These are phyloP conservation scores for Tetrapedia diversipes DNA, from an alignment of 2,888 invertebrate species.

Conservation along the genomic window DNA sequence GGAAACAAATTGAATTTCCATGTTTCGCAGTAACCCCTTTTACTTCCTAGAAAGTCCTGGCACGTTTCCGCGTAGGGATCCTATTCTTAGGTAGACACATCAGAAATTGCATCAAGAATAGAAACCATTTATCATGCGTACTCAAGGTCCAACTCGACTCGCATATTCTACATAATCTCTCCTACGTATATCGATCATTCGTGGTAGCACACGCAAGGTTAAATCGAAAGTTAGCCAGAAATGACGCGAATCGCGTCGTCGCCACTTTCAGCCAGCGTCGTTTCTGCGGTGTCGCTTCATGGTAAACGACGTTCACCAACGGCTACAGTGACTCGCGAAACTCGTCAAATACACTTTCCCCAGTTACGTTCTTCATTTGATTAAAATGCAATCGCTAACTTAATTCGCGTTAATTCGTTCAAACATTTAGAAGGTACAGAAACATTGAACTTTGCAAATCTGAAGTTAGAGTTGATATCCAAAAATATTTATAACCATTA, in stretches of 20 bases:
- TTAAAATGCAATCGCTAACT: too few species aligned
- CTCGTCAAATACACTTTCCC: too few species aligned
- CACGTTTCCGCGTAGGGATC: background rate
- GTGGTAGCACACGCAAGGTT: conserved; percentile 22
- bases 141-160: background rate
- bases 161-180: background rate
- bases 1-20: too few species aligned
- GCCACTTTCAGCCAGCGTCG: conserved; percentile 14
- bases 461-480: too few species aligned
- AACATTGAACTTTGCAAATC: too few species aligned
- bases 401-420: too few species aligned
- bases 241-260: conserved; percentile 16
- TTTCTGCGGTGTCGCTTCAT: background rate
- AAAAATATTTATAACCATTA: too few species aligned
- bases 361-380: too few species aligned
- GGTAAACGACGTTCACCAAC: conserved; percentile 1
- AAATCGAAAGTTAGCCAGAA: conserved; percentile 1
- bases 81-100: conserved; percentile 16
- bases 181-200: background rate
- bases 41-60: background rate
- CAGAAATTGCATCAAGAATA: conserved; percentile 17
- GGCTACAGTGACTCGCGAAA: too few species aligned
- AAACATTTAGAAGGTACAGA: too few species aligned
- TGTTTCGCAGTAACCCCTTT: too few species aligned
- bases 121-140: conserved; percentile 12